These are phyloP conservation scores for Drosophila dunni DNA, from an alignment of 1,140 invertebrate species.

Conservation along the genomic window DNA sequence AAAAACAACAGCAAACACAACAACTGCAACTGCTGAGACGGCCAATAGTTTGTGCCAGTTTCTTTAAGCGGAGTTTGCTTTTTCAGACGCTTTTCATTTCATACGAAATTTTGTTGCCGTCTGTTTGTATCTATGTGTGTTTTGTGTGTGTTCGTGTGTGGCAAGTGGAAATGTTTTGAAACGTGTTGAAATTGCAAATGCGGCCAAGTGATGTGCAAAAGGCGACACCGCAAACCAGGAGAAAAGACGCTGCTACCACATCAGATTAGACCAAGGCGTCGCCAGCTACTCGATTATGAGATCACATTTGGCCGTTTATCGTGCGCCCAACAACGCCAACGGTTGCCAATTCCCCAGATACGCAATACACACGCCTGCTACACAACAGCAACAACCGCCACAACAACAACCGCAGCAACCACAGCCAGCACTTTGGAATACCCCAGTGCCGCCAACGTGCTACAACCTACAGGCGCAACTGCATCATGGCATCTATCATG, in stretches of 20 bases:
- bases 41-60: slow-evolving; percentile 69
- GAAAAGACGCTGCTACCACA: slow-evolving; percentile 38
- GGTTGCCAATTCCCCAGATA: slow-evolving; percentile 61
- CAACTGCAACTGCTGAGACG: slow-evolving; percentile 14
- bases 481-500: slow-evolving; percentile 46
- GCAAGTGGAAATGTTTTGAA: slow-evolving; percentile 46
- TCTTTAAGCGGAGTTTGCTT: slow-evolving; percentile 44
- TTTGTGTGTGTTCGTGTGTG: slow-evolving; percentile 13
- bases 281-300: slow-evolving; percentile 68
- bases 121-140: slow-evolving; percentile 11
- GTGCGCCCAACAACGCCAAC: slow-evolving; percentile 65
- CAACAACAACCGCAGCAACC: slow-evolving; percentile 27
- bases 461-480: slow-evolving; percentile 47
- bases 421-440: slow-evolving; percentile 13
- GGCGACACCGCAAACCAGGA: slow-evolving; percentile 30
- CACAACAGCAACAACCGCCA: slow-evolving; percentile 27
- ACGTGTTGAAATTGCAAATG: slow-evolving; percentile 63
- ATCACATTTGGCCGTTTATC: slow-evolving; percentile 77
- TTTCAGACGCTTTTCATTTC: slow-evolving; percentile 74
- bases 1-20: slow-evolving; percentile 26
- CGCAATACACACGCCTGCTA: slow-evolving; percentile 35
- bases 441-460: slow-evolving; percentile 13
- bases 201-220: slow-evolving; percentile 75
- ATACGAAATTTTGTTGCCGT: slow-evolving; percentile 35
- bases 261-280: slow-evolving; percentile 32